A percentile compares a stretch with the other conserved stretches of the same genome.
These are phyloP conservation scores for Eledone cirrhosa DNA, from an alignment of 2,888 invertebrate species.

Conservation along the genomic window DNA sequence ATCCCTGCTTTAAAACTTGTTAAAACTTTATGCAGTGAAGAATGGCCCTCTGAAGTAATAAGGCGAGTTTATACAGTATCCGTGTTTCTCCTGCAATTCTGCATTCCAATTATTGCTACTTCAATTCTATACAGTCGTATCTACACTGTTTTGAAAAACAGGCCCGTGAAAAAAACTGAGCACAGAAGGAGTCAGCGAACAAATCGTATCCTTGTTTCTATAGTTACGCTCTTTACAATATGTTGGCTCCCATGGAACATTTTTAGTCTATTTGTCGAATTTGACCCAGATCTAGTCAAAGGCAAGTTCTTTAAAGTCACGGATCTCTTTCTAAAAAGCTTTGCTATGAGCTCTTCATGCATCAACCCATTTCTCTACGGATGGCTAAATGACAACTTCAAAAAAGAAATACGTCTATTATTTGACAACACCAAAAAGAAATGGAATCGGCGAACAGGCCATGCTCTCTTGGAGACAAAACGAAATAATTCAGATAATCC, in stretches of 20 bases:
- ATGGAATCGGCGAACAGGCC: background rate
- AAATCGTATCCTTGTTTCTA: slow-evolving; percentile 93
- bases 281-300: slow-evolving; percentile 67
- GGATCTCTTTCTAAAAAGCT: slow-evolving; percentile 85
- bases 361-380: slow-evolving; percentile 93
- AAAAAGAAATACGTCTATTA: slow-evolving; percentile 79
- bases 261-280: slow-evolving; percentile 77
- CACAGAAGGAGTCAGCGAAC: slow-evolving; percentile 87
- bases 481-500: background rate
- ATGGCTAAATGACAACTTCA: slow-evolving; percentile 91
- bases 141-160: slow-evolving; percentile 83
- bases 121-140: slow-evolving; percentile 92
- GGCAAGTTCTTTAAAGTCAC: slow-evolving; percentile 84
- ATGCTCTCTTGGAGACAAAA: background rate
- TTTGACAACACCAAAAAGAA: slow-evolving; percentile 33
- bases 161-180: slow-evolving; percentile 86
- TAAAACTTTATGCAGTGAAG: slow-evolving; percentile 68
- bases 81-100: slow-evolving; percentile 89
- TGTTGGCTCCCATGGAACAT: slow-evolving; percentile 85
- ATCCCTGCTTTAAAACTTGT: slow-evolving; percentile 28
- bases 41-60: slow-evolving; percentile 85
- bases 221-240: slow-evolving; percentile 91
- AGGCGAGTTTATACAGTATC: slow-evolving; percentile 81
- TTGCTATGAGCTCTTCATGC: slow-evolving; percentile 91
- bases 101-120: slow-evolving; percentile 89